Evolutionary conservation across 2,888 invertebrate species (phyloP), one percentile per base, ranked within the genome.

Genomic region (Polyommatus icarus): DNA sequence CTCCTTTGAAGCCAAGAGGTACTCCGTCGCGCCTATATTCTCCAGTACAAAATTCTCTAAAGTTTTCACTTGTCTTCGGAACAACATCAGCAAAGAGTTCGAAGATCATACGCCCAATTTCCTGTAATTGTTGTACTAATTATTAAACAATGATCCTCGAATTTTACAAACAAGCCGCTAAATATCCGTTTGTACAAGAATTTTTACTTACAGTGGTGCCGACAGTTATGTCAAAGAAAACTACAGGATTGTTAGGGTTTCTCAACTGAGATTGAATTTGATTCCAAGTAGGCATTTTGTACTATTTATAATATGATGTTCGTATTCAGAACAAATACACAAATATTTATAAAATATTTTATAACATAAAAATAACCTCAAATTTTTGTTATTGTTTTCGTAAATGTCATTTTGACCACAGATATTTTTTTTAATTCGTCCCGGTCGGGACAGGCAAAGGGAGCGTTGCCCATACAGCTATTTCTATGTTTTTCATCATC

Each of bases 41-140:
- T 15, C 99, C 99, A 0, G 99, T 99, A 87, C 99, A 99, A 88
- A 99, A 98, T 90, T 99, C 99, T 79, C 99, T 96, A 86, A 99
- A 99, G 90, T 99, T 99, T 94, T 99, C 99, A 82, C 98, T 98
- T 0, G 99, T 99, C 93, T 98, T 98, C 3, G 99, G 99, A 4
- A 98, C 99, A 15, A 98, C 97, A 93, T 99, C 99, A 20, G 99
- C 98, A 94, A 98, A 99, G 36, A 99, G 92, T 91, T 99, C 99
- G 90, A 99, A 98, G 84, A 99, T 98, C 96, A 99, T 98, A 80
- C 99, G 96, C 0, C 99, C 99, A 83, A 99, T 98, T 95, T 99
- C 99, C 98, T 97, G 84, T 50, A 89, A 87, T 75, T 67, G 15
- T 67, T 24, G 67, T 67, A 76, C n/a, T 76, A 57, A 46, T 71